Evolutionary conservation across 2,797 vertebrate genomes (phyloP).

Genomic region (Anguilla megastoma): DNA sequence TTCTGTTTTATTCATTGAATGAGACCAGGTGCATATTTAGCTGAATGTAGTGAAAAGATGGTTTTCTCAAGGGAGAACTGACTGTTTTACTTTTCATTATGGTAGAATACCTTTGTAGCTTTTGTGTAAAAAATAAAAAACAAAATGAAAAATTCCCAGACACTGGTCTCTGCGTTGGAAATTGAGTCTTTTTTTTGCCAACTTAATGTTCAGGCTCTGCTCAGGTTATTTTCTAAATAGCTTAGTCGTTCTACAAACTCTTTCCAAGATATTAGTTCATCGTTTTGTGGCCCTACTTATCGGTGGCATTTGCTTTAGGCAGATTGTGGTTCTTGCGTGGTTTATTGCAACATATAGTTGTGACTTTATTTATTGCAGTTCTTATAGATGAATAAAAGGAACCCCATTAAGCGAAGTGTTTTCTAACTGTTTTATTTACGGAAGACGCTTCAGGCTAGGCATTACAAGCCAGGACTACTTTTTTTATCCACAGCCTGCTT

Average conservation of each 20-base stretch:
- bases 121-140: background rate
- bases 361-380: conserved; percentile 45
- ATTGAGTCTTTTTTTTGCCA: conserved; percentile 43
- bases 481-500: background rate
- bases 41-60: background rate
- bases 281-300: conserved; percentile 45
- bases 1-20: background rate
- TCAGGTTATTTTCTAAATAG: conserved; percentile 57
- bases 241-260: conserved; percentile 48
- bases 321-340: background rate
- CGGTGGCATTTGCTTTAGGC: conserved; percentile 28
- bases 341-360: background rate
- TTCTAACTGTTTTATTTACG: conserved; percentile 46
- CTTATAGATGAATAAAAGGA: conserved; percentile 45
- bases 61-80: background rate
- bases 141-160: background rate
- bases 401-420: conserved; percentile 50
- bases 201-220: conserved; percentile 51
- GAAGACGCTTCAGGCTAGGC: conserved; percentile 45
- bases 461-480: conserved; percentile 2
- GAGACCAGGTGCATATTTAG: background rate
- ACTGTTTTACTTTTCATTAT: background rate
- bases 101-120: background rate
- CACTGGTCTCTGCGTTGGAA: background rate
- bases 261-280: conserved; percentile 11